Percentiles rank a stretch among this genome's conserved stretches.
These are phyloP conservation scores for Daktulosphaira vitifoliae DNA, from an alignment of 1,140 invertebrate species.

Conservation along the genomic window DNA sequence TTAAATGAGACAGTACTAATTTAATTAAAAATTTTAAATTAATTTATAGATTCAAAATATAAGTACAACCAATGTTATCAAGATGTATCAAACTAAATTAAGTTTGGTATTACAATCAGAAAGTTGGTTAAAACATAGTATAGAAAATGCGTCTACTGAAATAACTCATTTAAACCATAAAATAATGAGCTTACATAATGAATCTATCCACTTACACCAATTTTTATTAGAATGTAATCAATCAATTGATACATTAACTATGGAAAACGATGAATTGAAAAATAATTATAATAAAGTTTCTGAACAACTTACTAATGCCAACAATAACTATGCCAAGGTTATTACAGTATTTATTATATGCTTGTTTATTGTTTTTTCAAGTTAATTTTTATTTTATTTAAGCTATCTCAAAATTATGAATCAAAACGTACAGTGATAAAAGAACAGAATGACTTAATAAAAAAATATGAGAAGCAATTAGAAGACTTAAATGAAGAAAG, in stretches of 20 bases:
- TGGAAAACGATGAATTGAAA: conserved; percentile 8
- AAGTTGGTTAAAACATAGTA: conserved; percentile 19
- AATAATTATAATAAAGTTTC: conserved; percentile 1
- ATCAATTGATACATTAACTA: not conserved
- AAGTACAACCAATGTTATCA: not conserved
- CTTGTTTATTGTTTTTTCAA: not conserved
- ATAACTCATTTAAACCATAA: conserved; percentile 7
- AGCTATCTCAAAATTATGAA: conserved; percentile 24
- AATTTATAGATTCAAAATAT: conserved; percentile 9
- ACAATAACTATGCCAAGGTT: conserved; percentile 16
- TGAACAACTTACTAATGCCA: not conserved
- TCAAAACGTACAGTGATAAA: conserved; percentile 6
- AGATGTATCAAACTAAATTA: conserved; percentile 8
- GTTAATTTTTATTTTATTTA: not conserved
- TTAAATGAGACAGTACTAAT: too few species aligned
- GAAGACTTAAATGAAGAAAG: conserved; percentile 11
- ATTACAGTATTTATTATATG: not conserved
- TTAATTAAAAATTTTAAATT: too few species aligned
- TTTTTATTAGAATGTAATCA: conserved; percentile 7
- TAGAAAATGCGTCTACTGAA: conserved; percentile 19
- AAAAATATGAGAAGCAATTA: conserved; percentile 17
- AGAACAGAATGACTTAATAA: not conserved
- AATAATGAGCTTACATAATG: conserved; percentile 3
- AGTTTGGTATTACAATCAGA: conserved; percentile 5
- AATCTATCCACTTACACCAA: conserved; percentile 1